A percentile compares a stretch with the other conserved stretches of the same genome.
Evolutionary conservation across 2,113 vertebrate species (phyloP).

Genomic region (Recurvirostra avosetta): DNA sequence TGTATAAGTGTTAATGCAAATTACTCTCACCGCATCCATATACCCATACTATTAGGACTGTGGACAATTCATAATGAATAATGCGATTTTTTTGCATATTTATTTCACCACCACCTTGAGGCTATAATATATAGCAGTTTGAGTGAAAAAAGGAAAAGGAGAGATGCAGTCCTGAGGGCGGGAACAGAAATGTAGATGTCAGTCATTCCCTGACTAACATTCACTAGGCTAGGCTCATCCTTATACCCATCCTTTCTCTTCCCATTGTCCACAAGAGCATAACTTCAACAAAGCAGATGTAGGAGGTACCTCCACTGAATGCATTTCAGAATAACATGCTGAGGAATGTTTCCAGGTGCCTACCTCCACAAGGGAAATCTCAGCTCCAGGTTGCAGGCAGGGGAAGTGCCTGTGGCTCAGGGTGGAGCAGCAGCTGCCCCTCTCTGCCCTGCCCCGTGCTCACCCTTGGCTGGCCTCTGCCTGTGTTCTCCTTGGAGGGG

Average conservation of each 20-base stretch:
- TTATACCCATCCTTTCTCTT: background rate
- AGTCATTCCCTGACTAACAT: background rate
- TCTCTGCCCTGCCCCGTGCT: background rate
- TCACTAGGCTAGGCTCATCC: background rate
- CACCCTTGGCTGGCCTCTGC: background rate
- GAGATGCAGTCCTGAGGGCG: background rate
- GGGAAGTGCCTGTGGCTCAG: rapidly evolving
- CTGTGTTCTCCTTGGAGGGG: background rate
- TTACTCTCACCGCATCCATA: background rate
- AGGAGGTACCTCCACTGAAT: background rate
- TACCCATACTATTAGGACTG: background rate
- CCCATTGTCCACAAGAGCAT: background rate
- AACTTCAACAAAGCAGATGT: background rate
- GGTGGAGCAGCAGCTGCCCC: rapidly evolving
- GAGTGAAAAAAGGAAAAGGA: background rate
- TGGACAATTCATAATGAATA: background rate
- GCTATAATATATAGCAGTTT: background rate
- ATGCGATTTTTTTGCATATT: background rate
- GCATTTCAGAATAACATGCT: background rate
- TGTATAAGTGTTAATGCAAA: slow-evolving; percentile 16
- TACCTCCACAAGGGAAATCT: background rate
- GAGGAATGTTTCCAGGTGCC: background rate
- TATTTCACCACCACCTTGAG: background rate
- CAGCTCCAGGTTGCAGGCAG: background rate
- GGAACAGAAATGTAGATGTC: background rate